Conservation (phyloP, 2,888 invertebrate species). For the Euproctis similis region DNA sequence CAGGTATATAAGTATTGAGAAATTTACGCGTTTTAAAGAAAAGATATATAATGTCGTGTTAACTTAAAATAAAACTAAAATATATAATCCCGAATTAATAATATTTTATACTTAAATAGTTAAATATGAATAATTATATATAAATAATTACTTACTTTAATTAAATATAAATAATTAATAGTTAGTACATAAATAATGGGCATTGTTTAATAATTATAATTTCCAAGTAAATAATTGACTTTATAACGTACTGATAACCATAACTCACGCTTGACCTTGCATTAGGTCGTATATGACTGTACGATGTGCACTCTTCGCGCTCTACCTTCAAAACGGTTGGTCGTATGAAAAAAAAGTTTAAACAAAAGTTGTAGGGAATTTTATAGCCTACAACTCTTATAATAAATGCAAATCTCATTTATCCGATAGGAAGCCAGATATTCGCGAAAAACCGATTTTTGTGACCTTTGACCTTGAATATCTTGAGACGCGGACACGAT, state of each 20-base stretch:
- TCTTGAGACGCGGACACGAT: constrained; percentile 1
- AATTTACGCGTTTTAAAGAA: constrained; percentile 1
- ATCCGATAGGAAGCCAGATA: constrained; percentile 10
- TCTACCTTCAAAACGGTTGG: constrained; percentile 7
- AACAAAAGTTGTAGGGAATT: constrained; percentile 1
- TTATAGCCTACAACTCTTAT: constrained; percentile 1
- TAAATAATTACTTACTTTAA: constrained; percentile 1
- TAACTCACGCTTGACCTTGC: constrained; percentile 22
- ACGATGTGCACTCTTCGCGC: constrained; percentile 6
- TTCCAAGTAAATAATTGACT: constrained; percentile 10
- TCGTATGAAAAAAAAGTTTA: constrained; percentile 1
- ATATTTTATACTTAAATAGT: constrained; percentile 1
- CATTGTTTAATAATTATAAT: constrained; percentile 2
- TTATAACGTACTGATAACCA: constrained; percentile 18
- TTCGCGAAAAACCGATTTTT: too few species aligned
- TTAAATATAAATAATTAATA: constrained; percentile 1
- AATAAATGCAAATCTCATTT: constrained; percentile 7
- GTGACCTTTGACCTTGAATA: too few species aligned
- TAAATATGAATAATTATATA: constrained; percentile 1
- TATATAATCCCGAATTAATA: constrained; percentile 1
- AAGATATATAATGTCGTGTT: constrained; percentile 1
- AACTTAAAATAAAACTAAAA: constrained; percentile 1
- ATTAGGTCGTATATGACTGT: constrained; percentile 20
- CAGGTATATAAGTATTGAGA: not conserved
- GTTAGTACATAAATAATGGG: constrained; percentile 1